Base-by-base conservation (phyloP, 2,797 vertebrate genomes). In the Cirrhinus molitorella region DNA sequence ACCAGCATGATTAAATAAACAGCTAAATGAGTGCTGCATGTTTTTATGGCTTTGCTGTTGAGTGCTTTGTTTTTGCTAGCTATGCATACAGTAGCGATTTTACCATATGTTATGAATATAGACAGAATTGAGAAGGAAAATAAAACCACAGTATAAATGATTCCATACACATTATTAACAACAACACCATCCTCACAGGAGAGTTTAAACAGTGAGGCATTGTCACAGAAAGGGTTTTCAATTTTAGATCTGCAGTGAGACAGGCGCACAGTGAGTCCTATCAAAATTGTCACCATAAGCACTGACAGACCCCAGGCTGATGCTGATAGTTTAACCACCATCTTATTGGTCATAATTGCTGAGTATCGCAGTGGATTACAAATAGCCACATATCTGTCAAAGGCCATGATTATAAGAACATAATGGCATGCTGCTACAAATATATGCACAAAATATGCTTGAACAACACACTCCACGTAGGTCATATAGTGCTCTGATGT, bases 161-260 rank as follows among this genome's bases (percentile, higher is more conserved):
- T 89, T 0, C 96, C 96, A 0, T 94, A 96, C 63, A 95, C 91
- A 23, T 95, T 84, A 25, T 96, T 97, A 83, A 95, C 85, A 0
- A 76, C 19, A 0, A 93, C 68, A 49, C 68, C 89, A 25, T 91
- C 93, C 0, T 95, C 93, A 0, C 95, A 96, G 3, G 95, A 95
- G 45, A 96, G 93, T 53, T 91, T 91, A 37, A 96, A 96, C 0
- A 96, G 90, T 45, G 95, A 96, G 83, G 96, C 94, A 77, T 96
- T 96, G 65, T 96, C 94, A 0, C 96, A 97, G 85, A 94, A 96
- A 87, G 79, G 79, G 9, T 81, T 81, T 72, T 51, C 88, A 66
- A 96, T 93, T 19, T 92, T 86, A 83, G 92, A 94, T 0, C 87
- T 91, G 0, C 94, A 95, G 68, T 89, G 92, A 0, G 93, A 90